phyloP scores from a whole-genome alignment of 2,888 invertebrate genomes.

The Eledona agricola region DNA sequence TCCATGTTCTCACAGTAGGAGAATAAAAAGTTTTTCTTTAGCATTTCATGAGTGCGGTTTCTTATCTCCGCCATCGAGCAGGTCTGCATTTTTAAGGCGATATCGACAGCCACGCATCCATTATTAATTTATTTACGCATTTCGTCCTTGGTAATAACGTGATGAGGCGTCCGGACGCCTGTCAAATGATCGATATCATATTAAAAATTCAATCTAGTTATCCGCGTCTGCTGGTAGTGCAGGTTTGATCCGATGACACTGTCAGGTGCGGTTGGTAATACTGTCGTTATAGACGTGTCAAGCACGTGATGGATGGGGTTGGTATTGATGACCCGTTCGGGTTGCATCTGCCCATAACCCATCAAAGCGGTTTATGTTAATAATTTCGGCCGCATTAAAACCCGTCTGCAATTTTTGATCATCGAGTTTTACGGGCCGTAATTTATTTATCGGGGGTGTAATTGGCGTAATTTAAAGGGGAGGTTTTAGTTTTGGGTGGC shows the following conservation, averaged over 20 bases:
- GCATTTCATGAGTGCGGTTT: neutral
- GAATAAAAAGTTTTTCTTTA: neutral
- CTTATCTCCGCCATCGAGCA: too few species aligned
- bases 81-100: slow-evolving; percentile 8
- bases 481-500: too few species aligned
- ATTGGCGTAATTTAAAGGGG: slow-evolving; percentile 5
- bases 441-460: slow-evolving; percentile 4
- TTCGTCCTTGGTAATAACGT: slow-evolving; percentile 28
- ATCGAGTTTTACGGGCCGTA: neutral
- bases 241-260: slow-evolving; percentile 54
- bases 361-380: slow-evolving; percentile 44
- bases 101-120: slow-evolving; percentile 12
- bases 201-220: slow-evolving; percentile 59
- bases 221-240: slow-evolving; percentile 48
- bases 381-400: slow-evolving; percentile 32
- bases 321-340: slow-evolving; percentile 57
- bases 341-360: slow-evolving; percentile 44
- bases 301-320: slow-evolving; percentile 58
- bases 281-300: slow-evolving; percentile 60
- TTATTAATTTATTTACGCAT: slow-evolving; percentile 34
- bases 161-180: slow-evolving; percentile 23
- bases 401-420: too few species aligned
- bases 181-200: slow-evolving; percentile 52
- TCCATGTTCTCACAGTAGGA: neutral
- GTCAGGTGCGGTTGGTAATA: slow-evolving; percentile 60